A percentile compares a stretch with the other conserved stretches of the same genome.
phyloP scores from a whole-genome alignment of 2,888 invertebrate species.

The Lissocephala sabroskyi region DNA sequence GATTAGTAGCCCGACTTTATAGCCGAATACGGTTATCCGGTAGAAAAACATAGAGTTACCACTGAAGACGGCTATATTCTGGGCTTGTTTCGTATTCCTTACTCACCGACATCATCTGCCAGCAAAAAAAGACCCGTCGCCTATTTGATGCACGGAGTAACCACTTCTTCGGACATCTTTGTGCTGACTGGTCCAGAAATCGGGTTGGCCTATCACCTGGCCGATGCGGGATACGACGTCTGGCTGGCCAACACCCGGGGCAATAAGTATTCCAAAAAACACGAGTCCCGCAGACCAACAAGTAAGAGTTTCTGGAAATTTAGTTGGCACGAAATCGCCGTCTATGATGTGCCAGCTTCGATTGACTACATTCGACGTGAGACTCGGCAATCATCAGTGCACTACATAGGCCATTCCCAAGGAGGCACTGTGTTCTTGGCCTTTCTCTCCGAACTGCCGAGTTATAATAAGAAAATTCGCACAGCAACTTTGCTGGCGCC shows the following conservation, averaged over 20 bases:
- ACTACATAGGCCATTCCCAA: constrained; percentile 55
- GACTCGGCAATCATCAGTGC: constrained; percentile 22
- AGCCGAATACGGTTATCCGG: neutral
- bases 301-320: constrained; percentile 50
- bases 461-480: too few relatives aligned
- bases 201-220: constrained; percentile 68
- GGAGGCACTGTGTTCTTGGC: constrained; percentile 38
- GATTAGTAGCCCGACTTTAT: too few relatives aligned
- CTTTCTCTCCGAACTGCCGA: constrained; percentile 21
- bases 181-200: constrained; percentile 25
- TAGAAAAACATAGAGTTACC: neutral
- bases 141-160: neutral
- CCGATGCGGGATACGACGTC: constrained; percentile 71
- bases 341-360: constrained; percentile 72
- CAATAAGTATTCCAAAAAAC: constrained; percentile 37
- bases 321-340: constrained; percentile 91
- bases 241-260: constrained; percentile 58
- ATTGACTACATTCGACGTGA: constrained; percentile 20
- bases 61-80: neutral
- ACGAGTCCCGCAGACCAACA: too few relatives aligned
- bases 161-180: constrained; percentile 24
- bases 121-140: neutral
- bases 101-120: neutral
- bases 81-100: neutral
- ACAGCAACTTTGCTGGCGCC: too few relatives aligned